Evolutionary conservation across 2,888 invertebrate genomes (phyloP), one percentile per base, ranked within the genome.

Genomic region (Sabellastarte sp.): DNA sequence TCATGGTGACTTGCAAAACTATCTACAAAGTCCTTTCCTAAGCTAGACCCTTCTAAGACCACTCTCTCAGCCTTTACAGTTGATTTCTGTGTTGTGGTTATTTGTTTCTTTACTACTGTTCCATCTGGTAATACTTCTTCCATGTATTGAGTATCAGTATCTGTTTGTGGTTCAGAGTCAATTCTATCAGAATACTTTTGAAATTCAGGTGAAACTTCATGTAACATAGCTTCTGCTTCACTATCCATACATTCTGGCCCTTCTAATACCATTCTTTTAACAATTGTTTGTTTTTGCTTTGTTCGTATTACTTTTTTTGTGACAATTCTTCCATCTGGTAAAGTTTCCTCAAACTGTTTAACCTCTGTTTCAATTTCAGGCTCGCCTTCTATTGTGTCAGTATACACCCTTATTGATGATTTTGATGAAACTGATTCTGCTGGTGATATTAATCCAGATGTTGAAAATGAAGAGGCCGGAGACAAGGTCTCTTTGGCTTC

Each of bases 271-370:
- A 71, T 70, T 63, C 66, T 59, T 61, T 64, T 69, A n/a, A 64
- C 61, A 50, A 73, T 69, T 30, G 76, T 74, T 55, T 78, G 78
- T 2, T 76, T 75, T 52, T 66, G 67, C 24, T 77, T 73, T 20
- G 73, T 71, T 55, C 74, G 68, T 29, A 77, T 72, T 3, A 81
- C 71, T 50, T 68, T 72, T 32, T 71, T 73, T 57, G 68, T 74
- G n/a, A 73, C 66, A 50, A 63, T 61, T 0, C 63, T 64, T 41
- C 73, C 73, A 63, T 71, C 71, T 29, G 73, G 74, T 60, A 63
- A 66, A 29, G 53, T 66, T 64, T 66, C 72, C 63, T 70, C 74
- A 62, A 50, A 71, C 59, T 73, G 70, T 59, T 67, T 59, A 10
- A 66, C 62, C 20, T 68, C 67, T 5, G 67, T 67, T 56, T 69